Evolutionary conservation across 2,888 invertebrate genomes (phyloP), one percentile per base, ranked within the genome.

Genomic region (Eilema depressum): DNA sequence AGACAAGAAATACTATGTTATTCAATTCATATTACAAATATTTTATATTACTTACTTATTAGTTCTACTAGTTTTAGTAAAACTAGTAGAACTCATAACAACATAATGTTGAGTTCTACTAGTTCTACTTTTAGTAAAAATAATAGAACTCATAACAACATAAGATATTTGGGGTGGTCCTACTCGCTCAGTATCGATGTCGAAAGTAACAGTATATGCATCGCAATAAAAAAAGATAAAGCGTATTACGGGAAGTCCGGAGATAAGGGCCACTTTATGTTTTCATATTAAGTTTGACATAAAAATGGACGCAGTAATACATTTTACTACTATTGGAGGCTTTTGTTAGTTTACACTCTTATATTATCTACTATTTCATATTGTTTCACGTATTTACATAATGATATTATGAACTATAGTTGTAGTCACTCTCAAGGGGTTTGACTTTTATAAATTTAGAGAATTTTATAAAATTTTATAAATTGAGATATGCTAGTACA

Each of bases 161-260:
- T 80, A 81, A 71, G 72, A 82, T 77, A 78, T 81, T 80, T 75
- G 77, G 81, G 79, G 81, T 81, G 77, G 77, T 75, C 78, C 67
- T 74, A 70, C 70, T 73, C 79, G 78, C 78, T 77, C 81, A 79
- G 82, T 82, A 82, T 76, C 83, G 83, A 84, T 80, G 82, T 83
- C 82, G 83, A 88, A 87, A 87, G 86, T 83, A 89, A 89, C 85
- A 89, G 87, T 90, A 89, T 91, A 89, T 88, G 84, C 88, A 87
- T 86, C 82, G 86, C 88, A 89, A 91, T 91, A 92, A 92, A 92
- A 91, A 89, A 88, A 90, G 88, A 91, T 89, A 89, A 89, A 89
- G 86, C 88, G 87, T 91, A 92, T 92, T 92, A 91, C 88, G 90
- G 91, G 88, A 91, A 86, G 92, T 91, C 90, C 89, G 87, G 87